A percentile compares a stretch with the other conserved stretches of the same genome.
Evolutionary conservation across 1,140 invertebrate genomes (phyloP).

Genomic region (Temnothorax curvispinosus): DNA sequence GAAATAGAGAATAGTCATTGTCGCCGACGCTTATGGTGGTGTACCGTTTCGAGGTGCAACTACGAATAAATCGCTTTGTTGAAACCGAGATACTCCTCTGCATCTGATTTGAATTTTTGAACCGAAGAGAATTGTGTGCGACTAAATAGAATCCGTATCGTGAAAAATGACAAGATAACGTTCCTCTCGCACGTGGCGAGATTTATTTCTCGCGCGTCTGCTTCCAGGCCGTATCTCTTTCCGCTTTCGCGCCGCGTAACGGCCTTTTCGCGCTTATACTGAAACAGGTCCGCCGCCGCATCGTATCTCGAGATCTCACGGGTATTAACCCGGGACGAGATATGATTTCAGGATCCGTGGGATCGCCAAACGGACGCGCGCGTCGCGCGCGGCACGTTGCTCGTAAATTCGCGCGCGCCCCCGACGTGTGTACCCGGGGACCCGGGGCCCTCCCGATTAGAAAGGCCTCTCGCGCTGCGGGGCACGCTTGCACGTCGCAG

Average conservation of each 20-base stretch:
- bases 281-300: not conserved
- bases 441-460: constrained; percentile 4
- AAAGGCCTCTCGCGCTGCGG: constrained; percentile 24
- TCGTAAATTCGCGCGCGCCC: constrained; percentile 22
- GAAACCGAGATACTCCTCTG: not conserved
- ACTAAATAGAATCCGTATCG: not conserved
- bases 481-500: not conserved
- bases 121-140: not conserved
- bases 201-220: constrained; percentile 7
- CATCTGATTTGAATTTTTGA: not conserved
- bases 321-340: constrained; percentile 37
- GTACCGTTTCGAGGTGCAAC: constrained; percentile 7
- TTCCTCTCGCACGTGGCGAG: not conserved
- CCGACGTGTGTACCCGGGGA: not conserved
- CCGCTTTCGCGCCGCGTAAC: constrained; percentile 17
- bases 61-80: not conserved
- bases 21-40: not conserved
- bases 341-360: constrained; percentile 48
- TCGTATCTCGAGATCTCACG: constrained; percentile 48
- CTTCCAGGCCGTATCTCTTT: not conserved
- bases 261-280: constrained; percentile 8
- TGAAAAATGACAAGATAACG: constrained; percentile 2
- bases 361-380: constrained; percentile 28
- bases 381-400: not conserved
- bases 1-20: constrained; percentile 28